Evolutionary conservation across 2,797 vertebrate species (phyloP).

Genomic region (Tapirus indicus): DNA sequence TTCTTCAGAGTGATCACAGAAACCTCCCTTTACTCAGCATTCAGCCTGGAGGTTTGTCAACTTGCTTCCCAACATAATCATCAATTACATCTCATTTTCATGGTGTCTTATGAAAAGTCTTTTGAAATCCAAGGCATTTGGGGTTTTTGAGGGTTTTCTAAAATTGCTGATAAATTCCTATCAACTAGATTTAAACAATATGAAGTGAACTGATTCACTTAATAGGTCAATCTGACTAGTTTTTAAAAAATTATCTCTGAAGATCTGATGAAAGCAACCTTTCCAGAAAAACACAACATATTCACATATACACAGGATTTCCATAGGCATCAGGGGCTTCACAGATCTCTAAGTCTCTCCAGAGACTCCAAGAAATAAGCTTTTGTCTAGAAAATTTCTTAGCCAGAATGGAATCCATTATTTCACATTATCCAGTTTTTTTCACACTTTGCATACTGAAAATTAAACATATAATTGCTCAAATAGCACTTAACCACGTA

Average conservation of each 20-base stretch:
- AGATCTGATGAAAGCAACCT: not conserved
- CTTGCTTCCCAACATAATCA: not conserved
- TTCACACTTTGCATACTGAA: constrained; percentile 26
- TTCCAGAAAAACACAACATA: constrained; percentile 27
- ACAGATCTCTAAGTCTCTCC: not conserved
- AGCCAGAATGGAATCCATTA: not conserved
- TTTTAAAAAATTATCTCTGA: not conserved
- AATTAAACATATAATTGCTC: constrained; percentile 17
- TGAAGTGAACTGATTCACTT: constrained; percentile 35
- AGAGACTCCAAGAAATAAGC: not conserved
- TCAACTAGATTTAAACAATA: not conserved
- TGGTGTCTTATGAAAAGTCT: not conserved
- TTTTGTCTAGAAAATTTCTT: not conserved
- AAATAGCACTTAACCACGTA: constrained; percentile 1
- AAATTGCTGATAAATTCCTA: constrained; percentile 32
- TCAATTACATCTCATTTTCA: not conserved
- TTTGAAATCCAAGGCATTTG: constrained; percentile 36
- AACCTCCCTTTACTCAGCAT: not conserved
- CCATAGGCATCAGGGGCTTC: fast-evolving
- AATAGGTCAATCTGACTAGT: not conserved
- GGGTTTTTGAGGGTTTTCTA: constrained; percentile 14
- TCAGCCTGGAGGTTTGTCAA: not conserved
- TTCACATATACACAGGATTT: not conserved
- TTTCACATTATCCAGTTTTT: constrained; percentile 35
- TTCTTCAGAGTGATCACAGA: not conserved